These are phyloP conservation scores for Heteromurus nitidus DNA, from an alignment of 2,888 invertebrate genomes.

Conservation along the genomic window DNA sequence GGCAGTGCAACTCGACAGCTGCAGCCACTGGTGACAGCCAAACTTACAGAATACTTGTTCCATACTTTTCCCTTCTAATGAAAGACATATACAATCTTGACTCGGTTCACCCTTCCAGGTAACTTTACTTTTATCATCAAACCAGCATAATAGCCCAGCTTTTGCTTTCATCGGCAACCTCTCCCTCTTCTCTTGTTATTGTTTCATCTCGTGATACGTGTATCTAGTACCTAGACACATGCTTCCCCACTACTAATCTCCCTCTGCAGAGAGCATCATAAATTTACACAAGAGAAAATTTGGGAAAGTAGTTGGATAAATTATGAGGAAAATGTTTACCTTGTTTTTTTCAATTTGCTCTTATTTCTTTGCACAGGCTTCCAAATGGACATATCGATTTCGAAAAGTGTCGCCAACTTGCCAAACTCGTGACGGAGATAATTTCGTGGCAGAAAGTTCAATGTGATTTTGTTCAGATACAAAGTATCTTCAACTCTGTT, in stretches of 20 bases:
- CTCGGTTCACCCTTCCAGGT: constrained; percentile 78
- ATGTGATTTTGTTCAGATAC: constrained; percentile 85
- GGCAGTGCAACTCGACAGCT: constrained; percentile 81
- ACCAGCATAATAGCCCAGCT: too few species aligned
- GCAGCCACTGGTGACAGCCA: constrained; percentile 81
- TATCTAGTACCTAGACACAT: too few species aligned
- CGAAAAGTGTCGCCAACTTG: constrained; percentile 94
- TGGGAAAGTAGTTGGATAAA: too few species aligned
- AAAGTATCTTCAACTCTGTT: constrained; percentile 84
- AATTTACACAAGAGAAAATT: too few species aligned
- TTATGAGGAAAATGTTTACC: too few species aligned
- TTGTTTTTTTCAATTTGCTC: constrained; percentile 3
- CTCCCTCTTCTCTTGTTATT: too few species aligned
- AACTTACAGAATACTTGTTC: constrained; percentile 78
- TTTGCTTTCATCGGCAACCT: too few species aligned
- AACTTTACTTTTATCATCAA: constrained; percentile 73
- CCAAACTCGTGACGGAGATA: constrained; percentile 92
- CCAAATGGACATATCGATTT: constrained; percentile 95
- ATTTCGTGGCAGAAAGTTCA: constrained; percentile 90
- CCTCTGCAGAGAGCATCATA: too few species aligned
- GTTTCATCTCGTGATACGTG: too few species aligned
- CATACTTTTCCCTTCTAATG: constrained; percentile 91
- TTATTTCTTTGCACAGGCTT: constrained; percentile 77
- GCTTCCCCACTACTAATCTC: too few species aligned
- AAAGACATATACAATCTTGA: constrained; percentile 85